A percentile compares a stretch with the other conserved stretches of the same genome.
Evolutionary conservation across 2,888 invertebrate species (phyloP).

Genomic region (Troilus luridus): DNA sequence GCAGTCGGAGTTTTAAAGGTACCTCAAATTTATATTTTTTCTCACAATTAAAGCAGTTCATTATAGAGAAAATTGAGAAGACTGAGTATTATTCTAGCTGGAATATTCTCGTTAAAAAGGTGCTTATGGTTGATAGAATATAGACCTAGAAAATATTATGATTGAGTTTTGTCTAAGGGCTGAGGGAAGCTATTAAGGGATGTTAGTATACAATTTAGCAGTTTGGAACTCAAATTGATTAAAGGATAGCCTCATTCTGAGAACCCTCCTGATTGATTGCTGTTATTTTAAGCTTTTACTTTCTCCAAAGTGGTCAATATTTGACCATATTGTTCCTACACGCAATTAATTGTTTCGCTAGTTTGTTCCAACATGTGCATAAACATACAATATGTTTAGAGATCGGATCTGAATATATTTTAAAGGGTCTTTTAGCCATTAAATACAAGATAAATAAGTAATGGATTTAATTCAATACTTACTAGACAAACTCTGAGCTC

Average conservation of each 20-base stretch:
- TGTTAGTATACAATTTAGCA: slow-evolving; percentile 56
- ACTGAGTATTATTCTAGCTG: neutral
- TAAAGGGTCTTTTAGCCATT: neutral
- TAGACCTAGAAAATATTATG: slow-evolving; percentile 52
- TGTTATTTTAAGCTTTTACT: slow-evolving; percentile 53
- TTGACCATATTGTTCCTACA: neutral
- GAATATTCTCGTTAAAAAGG: neutral
- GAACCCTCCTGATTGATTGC: slow-evolving; percentile 31
- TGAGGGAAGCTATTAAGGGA: neutral
- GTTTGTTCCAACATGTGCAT: neutral
- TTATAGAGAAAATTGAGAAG: neutral
- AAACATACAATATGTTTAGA: too few species aligned
- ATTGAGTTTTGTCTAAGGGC: slow-evolving; percentile 23
- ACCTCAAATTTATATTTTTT: neutral
- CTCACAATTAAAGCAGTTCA: neutral
- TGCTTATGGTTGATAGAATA: neutral
- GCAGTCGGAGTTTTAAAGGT: too few species aligned
- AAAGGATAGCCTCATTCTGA: neutral
- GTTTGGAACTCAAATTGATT: slow-evolving; percentile 48
- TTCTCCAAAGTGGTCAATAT: slow-evolving; percentile 53
- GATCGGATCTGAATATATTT: neutral
- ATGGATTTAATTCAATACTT: too few species aligned
- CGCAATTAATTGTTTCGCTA: neutral
- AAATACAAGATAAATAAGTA: too few species aligned
- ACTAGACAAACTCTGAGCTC: too few species aligned